These are phyloP conservation scores for Chrysolina haemoptera DNA, from an alignment of 2,888 invertebrate species.

Conservation along the genomic window DNA sequence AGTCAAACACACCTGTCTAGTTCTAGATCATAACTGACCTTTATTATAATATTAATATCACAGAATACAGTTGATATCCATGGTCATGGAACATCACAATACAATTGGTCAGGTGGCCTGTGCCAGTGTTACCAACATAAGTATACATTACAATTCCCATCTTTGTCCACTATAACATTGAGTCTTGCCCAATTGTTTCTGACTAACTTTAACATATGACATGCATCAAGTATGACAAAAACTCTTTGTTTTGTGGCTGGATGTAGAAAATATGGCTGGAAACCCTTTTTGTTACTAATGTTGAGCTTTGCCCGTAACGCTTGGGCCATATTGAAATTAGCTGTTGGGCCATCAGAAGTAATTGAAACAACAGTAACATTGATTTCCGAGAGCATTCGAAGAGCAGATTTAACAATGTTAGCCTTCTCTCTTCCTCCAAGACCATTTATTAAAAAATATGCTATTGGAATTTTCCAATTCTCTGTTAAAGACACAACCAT, in stretches of 20 bases:
- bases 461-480: slow-evolving; percentile 1
- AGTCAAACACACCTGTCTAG: too few species aligned
- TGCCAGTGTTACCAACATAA: too few species aligned
- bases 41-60: too few species aligned
- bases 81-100: too few species aligned
- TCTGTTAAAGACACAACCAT: neutral
- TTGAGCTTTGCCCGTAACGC: neutral
- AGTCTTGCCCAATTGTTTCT: slow-evolving; percentile 49
- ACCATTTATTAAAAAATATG: too few species aligned
- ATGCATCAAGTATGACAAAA: slow-evolving; percentile 52
- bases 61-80: too few species aligned
- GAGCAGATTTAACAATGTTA: neutral
- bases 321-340: neutral
- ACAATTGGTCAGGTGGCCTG: too few species aligned
- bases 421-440: neutral
- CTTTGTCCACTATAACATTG: slow-evolving; percentile 38
- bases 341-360: neutral
- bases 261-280: slow-evolving; percentile 46
- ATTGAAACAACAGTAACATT: neutral
- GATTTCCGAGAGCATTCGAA: neutral
- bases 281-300: neutral
- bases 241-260: slow-evolving; percentile 40
- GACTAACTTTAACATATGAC: slow-evolving; percentile 56
- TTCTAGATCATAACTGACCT: too few species aligned
- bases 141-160: too few species aligned